Conservation (phyloP, 2,797 vertebrate species). For the Glossophaga mutica region DNA sequence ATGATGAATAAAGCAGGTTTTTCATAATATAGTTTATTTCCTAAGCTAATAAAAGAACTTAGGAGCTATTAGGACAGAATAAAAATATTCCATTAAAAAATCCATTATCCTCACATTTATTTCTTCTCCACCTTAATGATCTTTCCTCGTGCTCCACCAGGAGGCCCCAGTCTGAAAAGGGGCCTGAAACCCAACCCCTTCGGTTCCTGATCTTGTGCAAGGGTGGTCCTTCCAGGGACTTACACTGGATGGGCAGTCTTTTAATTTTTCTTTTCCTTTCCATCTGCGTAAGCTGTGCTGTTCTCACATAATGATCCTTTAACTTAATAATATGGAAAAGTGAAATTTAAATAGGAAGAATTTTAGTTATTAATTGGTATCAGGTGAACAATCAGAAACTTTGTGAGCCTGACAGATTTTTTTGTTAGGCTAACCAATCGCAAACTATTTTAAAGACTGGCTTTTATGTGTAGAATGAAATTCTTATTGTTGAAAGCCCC, state of each 20-base stretch:
- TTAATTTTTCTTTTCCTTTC: neutral
- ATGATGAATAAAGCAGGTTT: slow-evolving; percentile 23
- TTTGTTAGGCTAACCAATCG: neutral
- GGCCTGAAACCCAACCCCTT: neutral
- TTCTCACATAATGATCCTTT: neutral
- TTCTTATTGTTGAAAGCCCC: neutral
- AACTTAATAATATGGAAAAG: neutral
- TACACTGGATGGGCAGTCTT: neutral
- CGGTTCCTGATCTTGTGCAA: neutral
- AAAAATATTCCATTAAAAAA: slow-evolving; percentile 25
- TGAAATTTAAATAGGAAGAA: neutral
- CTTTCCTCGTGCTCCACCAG: neutral
- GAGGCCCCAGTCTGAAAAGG: neutral
- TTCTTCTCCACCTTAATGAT: neutral
- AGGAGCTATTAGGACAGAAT: neutral
- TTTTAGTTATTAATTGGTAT: slow-evolving; percentile 19
- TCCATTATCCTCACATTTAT: neutral
- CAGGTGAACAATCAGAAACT: neutral
- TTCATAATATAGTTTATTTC: slow-evolving; percentile 45
- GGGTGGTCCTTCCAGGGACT: neutral
- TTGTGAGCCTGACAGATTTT: neutral
- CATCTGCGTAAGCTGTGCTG: neutral
- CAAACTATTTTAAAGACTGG: neutral
- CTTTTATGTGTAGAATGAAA: neutral
- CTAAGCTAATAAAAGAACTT: slow-evolving; percentile 30